Evolutionary conservation across 2,797 vertebrate species (phyloP), one percentile per base, ranked within the genome.

Genomic region (Schizopygopsis malacanthus): DNA sequence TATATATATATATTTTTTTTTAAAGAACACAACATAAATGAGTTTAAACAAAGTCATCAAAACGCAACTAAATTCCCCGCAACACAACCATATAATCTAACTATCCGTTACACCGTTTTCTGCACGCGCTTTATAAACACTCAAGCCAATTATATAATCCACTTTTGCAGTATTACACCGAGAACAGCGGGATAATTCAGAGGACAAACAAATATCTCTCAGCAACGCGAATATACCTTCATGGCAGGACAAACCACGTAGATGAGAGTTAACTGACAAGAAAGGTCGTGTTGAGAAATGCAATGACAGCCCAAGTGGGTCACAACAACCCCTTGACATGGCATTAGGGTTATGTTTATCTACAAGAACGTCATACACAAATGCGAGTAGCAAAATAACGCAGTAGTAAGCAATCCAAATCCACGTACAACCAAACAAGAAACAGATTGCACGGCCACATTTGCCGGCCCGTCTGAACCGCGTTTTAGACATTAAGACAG

Each of bases 121-220:
- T 25, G 28, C 45, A 28, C 43, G 59, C 41, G 45, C 72, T 79
- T 79, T 33, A 52, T 67, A 79, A 84, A 71, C 83, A 85, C 61
- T 45, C 20, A 73, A 80, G 20, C 41, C 84, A 80, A 80, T 85
- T 80, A 79, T 63, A 15, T 85, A 63, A 80, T 85, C 54, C 52
- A 85, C 41, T 85, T 61, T 50, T 72, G 54, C 9, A 85, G 77
- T 56, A 45, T 71, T 85, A 71, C 67, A 71, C 22, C 10, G 61
- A 54, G 47, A 59, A 71, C 54, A 56, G 63, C n/a, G 4, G 37
- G 52, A 61, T 47, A 47, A 71, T 78, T 41, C 13, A 13, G 39
- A 54, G 33, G 18, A 76, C 56, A 39, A 25, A 63, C 50, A 52
- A 50, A 10, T 8, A 41, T 43, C 25, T 65, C 15, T 25, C 4